Conservation (phyloP, 2,113 vertebrate genomes). For the Egretta garzetta region DNA sequence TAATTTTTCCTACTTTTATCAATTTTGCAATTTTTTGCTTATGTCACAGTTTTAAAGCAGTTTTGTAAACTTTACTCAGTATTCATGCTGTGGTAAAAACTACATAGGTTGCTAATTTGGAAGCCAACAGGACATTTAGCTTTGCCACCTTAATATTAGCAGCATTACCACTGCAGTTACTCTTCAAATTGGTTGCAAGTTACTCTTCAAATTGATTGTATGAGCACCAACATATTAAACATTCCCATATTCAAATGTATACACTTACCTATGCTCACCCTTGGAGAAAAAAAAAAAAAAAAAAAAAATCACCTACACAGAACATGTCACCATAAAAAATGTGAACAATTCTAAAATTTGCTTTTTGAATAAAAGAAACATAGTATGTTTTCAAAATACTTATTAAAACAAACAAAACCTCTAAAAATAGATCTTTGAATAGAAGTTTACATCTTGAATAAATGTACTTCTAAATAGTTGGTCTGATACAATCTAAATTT, state of each 20-base stretch:
- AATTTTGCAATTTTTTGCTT: not conserved
- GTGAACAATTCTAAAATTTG: not conserved
- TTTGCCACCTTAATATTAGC: not conserved
- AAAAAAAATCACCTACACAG: not conserved
- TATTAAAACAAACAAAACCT: not conserved
- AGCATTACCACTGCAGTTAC: not conserved
- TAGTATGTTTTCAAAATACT: not conserved
- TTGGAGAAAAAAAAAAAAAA: not conserved
- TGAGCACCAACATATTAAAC: not conserved
- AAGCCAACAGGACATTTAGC: not conserved
- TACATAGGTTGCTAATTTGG: not conserved
- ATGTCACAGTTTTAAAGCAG: not conserved
- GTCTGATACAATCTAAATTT: not conserved
- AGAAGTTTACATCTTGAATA: not conserved
- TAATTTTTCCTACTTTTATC: not conserved
- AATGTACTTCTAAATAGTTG: not conserved
- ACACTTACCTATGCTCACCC: not conserved
- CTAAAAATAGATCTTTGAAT: not conserved
- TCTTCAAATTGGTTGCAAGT: not conserved
- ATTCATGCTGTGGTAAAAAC: not conserved
- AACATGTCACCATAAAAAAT: not conserved
- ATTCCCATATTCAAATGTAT: not conserved
- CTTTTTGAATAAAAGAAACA: not conserved
- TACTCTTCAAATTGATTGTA: not conserved
- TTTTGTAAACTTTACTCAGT: not conserved